Base-by-base conservation (phyloP, 2,888 invertebrate genomes). In the Quadroppia sp. region DNA sequence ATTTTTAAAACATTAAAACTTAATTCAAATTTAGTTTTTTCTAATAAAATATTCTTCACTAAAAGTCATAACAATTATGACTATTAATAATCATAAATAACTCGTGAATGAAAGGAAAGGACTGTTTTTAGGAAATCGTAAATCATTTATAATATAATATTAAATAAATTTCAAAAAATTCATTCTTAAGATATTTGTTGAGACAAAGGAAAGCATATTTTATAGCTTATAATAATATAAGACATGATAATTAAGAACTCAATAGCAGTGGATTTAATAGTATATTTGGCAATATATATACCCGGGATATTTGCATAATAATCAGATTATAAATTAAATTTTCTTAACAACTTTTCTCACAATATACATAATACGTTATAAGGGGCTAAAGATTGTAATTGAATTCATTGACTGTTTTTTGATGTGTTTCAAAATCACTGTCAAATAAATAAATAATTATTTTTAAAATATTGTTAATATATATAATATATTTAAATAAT, bases 281-380 rank as follows among this genome's bases (percentile, higher is more conserved):
- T 20, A n/a, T 50, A n/a, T n/a, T n/a, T n/a, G 20, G 15, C 20
- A 15, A 50, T n/a, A 50, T 50, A 23, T 23, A 40, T 9, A 40
- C 23, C 15, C 20, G 2, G n/a, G 20, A 50, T 50, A 50, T 50
- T 23, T 50, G 6, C 50, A 50, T 50, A 50, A 50, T 20, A 50
- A 50, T 50, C 50, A 50, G 11, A 50, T 50, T 50, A 45, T 15
- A 45, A 45, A n/a, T n/a, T n/a, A n/a, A n/a, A n/a, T n/a, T n/a
- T n/a, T n/a, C n/a, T n/a, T n/a, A n/a, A n/a, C n/a, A n/a, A n/a
- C n/a, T n/a, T n/a, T n/a, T n/a, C n/a, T n/a, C n/a, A n/a, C n/a
- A n/a, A n/a, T n/a, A n/a, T n/a, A n/a, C n/a, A n/a, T n/a, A n/a
- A n/a, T n/a, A n/a, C n/a, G n/a, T n/a, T n/a, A n/a, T n/a, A n/a